Evolutionary conservation across 2,797 vertebrate genomes (phyloP), one percentile per base, ranked within the genome.

Genomic region (Argya squamiceps): DNA sequence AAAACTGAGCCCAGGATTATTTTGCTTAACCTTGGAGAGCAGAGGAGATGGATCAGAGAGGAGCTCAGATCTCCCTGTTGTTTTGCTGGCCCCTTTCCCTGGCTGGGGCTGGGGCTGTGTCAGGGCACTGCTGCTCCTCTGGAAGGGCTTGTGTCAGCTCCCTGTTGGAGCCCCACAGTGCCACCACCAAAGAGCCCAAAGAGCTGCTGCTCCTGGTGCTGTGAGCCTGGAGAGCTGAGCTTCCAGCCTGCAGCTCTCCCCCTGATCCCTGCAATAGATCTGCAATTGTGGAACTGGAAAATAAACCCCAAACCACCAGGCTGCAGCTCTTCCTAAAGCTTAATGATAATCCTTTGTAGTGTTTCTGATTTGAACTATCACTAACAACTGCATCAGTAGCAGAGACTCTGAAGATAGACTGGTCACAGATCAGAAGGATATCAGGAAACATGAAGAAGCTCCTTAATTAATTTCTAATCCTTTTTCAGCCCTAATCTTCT

Each of bases 381-480:
- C 84, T 88, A 52, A 74, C 83, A 71, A 84, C 76, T 50, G 91
- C 91, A 88, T 56, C 74, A 73, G 70, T 22, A 60, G 75, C 75
- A 83, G 37, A 93, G 71, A 67, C 74, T 60, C 92, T 59, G 58
- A 95, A 96, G 92, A 92, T 9, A 88, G 78, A 77, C 88, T 94
- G 83, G 55, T 95, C 84, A 89, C 92, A 94, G 93, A 97, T 96
- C 95, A 97, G 93, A 93, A 89, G 84, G 90, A 67, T 96, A 93
- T 91, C 92, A 82, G 84, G 79, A 95, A 94, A 96, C 85, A 94
- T 46, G 86, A 96, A 83, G 93, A 93, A 96, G 63, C 80, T 89
- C 87, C 95, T 97, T 97, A 96, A 97, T 97, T 97, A 94, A 97
- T 97, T 97, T 94, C 96, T 97, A 96, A 97, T 97, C 95, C 87